phyloP scores from a whole-genome alignment of 2,888 invertebrate genomes.

The Drosophila suboccidentalis region DNA sequence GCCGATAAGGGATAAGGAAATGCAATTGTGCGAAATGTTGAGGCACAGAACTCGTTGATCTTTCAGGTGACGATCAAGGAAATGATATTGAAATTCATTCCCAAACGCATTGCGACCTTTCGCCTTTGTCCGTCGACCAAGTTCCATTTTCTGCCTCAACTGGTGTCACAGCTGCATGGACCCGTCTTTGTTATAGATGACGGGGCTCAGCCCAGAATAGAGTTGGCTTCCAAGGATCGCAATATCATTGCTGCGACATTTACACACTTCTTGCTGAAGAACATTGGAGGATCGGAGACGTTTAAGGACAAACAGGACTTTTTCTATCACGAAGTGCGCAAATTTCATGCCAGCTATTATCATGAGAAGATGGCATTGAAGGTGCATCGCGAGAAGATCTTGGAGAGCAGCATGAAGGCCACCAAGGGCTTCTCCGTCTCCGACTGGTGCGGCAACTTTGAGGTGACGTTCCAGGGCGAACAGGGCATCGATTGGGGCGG shows the following conservation, averaged over 20 bases:
- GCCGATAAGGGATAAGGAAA: background rate
- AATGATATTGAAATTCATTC: constrained; percentile 96
- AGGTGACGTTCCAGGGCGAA: constrained; percentile 96
- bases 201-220: constrained; percentile 94
- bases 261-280: constrained; percentile 95
- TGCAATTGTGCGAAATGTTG: constrained; percentile 50
- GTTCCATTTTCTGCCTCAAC: constrained; percentile 88
- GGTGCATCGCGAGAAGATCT: constrained; percentile 92
- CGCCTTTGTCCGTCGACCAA: constrained; percentile 97
- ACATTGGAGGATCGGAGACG: constrained; percentile 97
- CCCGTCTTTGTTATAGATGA: constrained; percentile 94
- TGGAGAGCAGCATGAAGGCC: constrained; percentile 94
- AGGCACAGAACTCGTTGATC: constrained; percentile 84
- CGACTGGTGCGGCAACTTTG: constrained; percentile 98
- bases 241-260: constrained; percentile 97
- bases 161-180: constrained; percentile 86
- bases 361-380: constrained; percentile 94
- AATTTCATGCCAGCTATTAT: constrained; percentile 94
- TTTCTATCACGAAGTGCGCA: constrained; percentile 93
- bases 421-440: constrained; percentile 93
- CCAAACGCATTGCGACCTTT: constrained; percentile 95
- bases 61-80: constrained; percentile 94
- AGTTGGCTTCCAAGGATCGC: constrained; percentile 93
- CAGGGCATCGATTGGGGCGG: constrained; percentile 98
- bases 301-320: constrained; percentile 94